Conservation (phyloP, 2,113 vertebrate genomes). For the Corydoras sp. region DNA sequence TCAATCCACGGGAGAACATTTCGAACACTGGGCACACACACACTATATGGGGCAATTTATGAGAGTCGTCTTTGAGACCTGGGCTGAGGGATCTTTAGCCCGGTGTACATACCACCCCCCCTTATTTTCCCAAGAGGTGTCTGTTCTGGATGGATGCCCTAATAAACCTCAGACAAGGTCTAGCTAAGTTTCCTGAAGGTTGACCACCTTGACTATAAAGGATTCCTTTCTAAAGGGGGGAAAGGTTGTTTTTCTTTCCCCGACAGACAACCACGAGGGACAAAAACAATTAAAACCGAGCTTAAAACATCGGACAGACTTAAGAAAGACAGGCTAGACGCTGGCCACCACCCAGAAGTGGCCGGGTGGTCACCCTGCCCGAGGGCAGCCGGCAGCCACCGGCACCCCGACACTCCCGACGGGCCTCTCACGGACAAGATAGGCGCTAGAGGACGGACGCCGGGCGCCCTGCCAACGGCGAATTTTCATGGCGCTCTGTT, state of each 20-base stretch:
- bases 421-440: slow-evolving; percentile 34
- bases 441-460: slow-evolving; percentile 39
- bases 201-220: slow-evolving; percentile 34
- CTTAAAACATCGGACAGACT: not conserved
- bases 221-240: slow-evolving; percentile 39
- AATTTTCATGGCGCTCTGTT: slow-evolving; percentile 52
- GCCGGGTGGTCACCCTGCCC: slow-evolving; percentile 22
- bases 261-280: slow-evolving; percentile 37
- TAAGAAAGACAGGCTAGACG: slow-evolving; percentile 14
- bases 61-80: not conserved
- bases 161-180: slow-evolving; percentile 33
- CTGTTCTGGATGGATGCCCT: not conserved
- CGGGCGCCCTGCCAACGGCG: slow-evolving; percentile 44
- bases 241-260: not conserved
- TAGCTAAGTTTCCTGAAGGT: slow-evolving; percentile 39
- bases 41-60: not conserved
- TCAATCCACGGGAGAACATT: too few relatives aligned
- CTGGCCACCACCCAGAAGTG: slow-evolving; percentile 40
- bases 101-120: slow-evolving; percentile 15
- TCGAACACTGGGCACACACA: too few relatives aligned
- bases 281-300: not conserved
- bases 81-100: not conserved
- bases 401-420: slow-evolving; percentile 37
- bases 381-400: slow-evolving; percentile 36
- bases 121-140: slow-evolving; percentile 3